These are phyloP conservation scores for silkworm (Bombyx mori) DNA, from an alignment of 1,140 invertebrate species.

Conservation along the genomic window DNA sequence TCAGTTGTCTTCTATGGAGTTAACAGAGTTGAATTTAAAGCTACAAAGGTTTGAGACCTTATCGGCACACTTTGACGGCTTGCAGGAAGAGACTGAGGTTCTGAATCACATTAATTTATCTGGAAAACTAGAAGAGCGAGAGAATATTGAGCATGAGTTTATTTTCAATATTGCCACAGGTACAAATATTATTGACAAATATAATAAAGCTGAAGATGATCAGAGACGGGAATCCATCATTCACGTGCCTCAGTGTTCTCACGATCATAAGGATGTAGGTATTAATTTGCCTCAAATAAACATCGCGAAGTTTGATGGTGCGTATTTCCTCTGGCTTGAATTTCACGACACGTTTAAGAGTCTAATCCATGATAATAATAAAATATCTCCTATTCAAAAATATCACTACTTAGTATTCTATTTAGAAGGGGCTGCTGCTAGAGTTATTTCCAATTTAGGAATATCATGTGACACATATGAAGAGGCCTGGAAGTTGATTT, in stretches of 20 bases:
- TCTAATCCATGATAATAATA: slow-evolving; percentile 23
- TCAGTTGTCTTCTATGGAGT: slow-evolving; percentile 17
- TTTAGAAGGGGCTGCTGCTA: slow-evolving; percentile 15
- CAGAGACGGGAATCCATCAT: neutral
- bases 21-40: slow-evolving; percentile 23
- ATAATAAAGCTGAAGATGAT: neutral
- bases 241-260: slow-evolving; percentile 4
- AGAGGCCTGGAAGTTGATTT: slow-evolving; percentile 22
- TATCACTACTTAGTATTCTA: slow-evolving; percentile 16
- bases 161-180: slow-evolving; percentile 21
- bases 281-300: slow-evolving; percentile 30
- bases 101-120: slow-evolving; percentile 12
- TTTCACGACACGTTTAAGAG: slow-evolving; percentile 35
- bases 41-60: slow-evolving; percentile 26
- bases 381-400: slow-evolving; percentile 15
- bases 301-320: slow-evolving; percentile 32
- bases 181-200: slow-evolving; percentile 14
- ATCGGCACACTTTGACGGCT: slow-evolving; percentile 18
- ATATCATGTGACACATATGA: slow-evolving; percentile 16
- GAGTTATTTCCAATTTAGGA: slow-evolving; percentile 16
- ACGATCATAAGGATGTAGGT: slow-evolving; percentile 10
- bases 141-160: slow-evolving; percentile 20
- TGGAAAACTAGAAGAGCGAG: slow-evolving; percentile 19
- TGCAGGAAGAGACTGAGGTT: slow-evolving; percentile 20
- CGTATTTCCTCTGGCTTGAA: slow-evolving; percentile 32